Evolutionary conservation across 2,797 vertebrate species (phyloP), one percentile per base, ranked within the genome.

Genomic region (Tiaroga cobitis): DNA sequence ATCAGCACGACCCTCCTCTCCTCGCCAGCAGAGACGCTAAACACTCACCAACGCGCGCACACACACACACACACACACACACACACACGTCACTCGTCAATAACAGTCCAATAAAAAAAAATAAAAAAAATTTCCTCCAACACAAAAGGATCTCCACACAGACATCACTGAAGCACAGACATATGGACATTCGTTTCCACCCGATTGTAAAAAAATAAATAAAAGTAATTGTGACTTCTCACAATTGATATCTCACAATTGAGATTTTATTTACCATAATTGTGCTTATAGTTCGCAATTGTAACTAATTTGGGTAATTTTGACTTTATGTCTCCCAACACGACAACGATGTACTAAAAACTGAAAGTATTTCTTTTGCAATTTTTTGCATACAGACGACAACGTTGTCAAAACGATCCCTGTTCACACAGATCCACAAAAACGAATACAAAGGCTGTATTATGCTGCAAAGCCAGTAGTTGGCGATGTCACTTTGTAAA

Each of bases 1-100:
- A 89, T 87, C 88, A 89, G 88, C 89, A 89, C 88, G 88, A 88
- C 87, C 87, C 65, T 85, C 49, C 85, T 87, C 74, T 87, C 88
- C 88, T 90, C 87, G 90, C 90, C 70, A 86, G 89, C 90, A 87
- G 79, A 88, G 84, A 87, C 81, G 84, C 82, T 70, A 51, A 83
- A 83, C 87, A 85, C 80, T 67, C 84, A 56, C 86, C 24, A 19
- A 18, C 46, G 21, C 54, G 46, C 80, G 56, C 81, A 26, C 54
- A 13, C 84, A 75, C 85, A 83, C 83, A 89, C 89, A 15, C 13
- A 41, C 41, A 10, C 37, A 39, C 37, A 39, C 37, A 39, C 41
- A 43, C 46, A 16, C 13, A 16, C 11, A 4, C 43, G 2, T 3
- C 46, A 85, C 82, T 80, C 67, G 69, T 87, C 87, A 88, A 80